A percentile compares a stretch with the other conserved stretches of the same genome.
phyloP scores from a whole-genome alignment of 2,888 invertebrate genomes.

The Artemia sp. region DNA sequence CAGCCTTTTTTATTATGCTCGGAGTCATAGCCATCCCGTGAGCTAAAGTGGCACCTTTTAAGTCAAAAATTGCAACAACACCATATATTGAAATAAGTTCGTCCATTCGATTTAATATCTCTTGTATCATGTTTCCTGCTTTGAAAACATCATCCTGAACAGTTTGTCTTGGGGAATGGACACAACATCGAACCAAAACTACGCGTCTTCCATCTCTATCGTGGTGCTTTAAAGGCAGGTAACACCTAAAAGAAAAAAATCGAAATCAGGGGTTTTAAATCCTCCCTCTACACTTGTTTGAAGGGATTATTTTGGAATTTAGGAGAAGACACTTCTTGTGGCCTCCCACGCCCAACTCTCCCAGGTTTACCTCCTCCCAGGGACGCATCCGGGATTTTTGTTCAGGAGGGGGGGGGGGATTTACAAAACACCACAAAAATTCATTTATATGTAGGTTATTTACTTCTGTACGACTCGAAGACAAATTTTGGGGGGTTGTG shows the following conservation, averaged over 20 bases:
- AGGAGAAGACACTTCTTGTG: too few species aligned
- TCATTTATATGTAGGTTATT: too few species aligned
- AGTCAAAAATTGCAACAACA: slow-evolving; percentile 44
- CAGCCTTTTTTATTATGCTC: slow-evolving; percentile 40
- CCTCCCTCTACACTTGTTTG: too few species aligned
- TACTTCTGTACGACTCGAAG: too few species aligned
- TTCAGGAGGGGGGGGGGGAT: too few species aligned
- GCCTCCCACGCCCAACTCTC: too few species aligned
- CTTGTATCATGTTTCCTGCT: slow-evolving; percentile 44
- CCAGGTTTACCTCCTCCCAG: too few species aligned
- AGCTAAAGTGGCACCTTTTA: slow-evolving; percentile 39
- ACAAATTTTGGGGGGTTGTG: too few species aligned
- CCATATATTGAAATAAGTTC: slow-evolving; percentile 39
- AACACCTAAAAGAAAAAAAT: slow-evolving; percentile 32
- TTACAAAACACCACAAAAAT: too few species aligned
- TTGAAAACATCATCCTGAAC: slow-evolving; percentile 44
- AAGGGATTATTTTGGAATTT: too few species aligned
- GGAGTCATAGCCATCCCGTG: slow-evolving; percentile 45
- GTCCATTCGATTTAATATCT: slow-evolving; percentile 39
- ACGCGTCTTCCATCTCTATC: slow-evolving; percentile 40
- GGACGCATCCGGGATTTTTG: too few species aligned
- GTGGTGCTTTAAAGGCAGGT: slow-evolving; percentile 40
- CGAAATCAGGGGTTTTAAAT: too few species aligned
- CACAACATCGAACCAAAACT: slow-evolving; percentile 42
- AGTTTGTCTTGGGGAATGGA: slow-evolving; percentile 42